These are phyloP conservation scores for Psylliodes chrysocephalus DNA, from an alignment of 2,888 invertebrate genomes.

Conservation along the genomic window DNA sequence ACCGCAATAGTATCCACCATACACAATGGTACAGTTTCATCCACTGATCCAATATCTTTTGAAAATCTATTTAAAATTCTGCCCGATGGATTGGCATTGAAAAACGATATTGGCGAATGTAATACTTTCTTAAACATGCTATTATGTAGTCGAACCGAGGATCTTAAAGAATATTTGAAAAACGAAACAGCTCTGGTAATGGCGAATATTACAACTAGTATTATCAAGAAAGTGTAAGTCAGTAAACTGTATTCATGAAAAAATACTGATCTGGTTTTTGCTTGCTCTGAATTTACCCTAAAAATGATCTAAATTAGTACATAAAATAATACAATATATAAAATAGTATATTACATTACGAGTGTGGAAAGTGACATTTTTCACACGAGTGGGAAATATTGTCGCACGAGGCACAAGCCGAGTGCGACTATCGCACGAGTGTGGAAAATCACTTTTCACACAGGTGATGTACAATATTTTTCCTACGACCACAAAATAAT, in stretches of 20 bases:
- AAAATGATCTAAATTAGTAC: no score
- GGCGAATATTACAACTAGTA: conserved; percentile 61
- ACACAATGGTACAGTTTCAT: conserved; percentile 64
- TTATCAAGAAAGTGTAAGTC: conserved; percentile 52
- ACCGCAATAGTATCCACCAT: conserved; percentile 63
- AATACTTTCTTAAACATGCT: conserved; percentile 66
- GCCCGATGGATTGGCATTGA: conserved; percentile 73
- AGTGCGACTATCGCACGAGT: no score
- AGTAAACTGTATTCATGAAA: conserved; percentile 56
- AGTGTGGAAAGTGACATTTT: no score
- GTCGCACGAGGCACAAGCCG: no score
- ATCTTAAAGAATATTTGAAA: conserved; percentile 66
- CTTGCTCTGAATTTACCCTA: conserved; percentile 59
- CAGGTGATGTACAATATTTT: no score
- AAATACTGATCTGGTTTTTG: conserved; percentile 56
- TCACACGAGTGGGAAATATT: no score
- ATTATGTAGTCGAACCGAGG: conserved; percentile 68
- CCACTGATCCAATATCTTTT: conserved; percentile 71
- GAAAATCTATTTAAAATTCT: conserved; percentile 75
- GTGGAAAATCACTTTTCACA: no score
- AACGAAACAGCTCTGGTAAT: conserved; percentile 63
- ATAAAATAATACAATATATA: no score
- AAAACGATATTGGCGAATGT: conserved; percentile 72
- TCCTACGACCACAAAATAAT: no score
- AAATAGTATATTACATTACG: no score